Conservation (phyloP, 2,888 invertebrate genomes). For the Macrophya alboannulata region DNA sequence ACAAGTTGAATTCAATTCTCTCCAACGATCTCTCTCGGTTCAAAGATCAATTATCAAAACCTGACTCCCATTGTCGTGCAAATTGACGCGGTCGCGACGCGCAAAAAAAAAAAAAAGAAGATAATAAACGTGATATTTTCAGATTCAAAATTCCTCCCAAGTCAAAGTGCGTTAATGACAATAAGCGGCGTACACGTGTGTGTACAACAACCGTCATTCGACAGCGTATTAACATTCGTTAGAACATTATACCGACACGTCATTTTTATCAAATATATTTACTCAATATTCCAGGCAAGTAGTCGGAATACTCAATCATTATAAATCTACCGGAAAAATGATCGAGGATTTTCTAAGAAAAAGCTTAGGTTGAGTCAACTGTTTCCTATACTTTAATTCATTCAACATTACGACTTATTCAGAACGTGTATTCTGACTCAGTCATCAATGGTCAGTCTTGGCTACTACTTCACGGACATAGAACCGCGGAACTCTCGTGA, state of each 20-base stretch:
- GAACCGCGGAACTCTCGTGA: background rate
- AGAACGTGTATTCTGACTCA: slow-evolving; percentile 21
- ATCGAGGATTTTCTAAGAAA: background rate
- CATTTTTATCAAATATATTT: background rate
- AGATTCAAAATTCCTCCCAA: background rate
- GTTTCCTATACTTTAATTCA: background rate
- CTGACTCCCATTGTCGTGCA: slow-evolving; percentile 9
- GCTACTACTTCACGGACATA: background rate
- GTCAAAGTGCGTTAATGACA: background rate
- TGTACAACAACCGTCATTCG: background rate
- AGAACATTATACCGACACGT: background rate
- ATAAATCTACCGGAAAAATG: slow-evolving; percentile 1
- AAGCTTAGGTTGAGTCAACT: slow-evolving; percentile 3
- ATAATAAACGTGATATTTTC: background rate
- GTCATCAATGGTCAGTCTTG: background rate
- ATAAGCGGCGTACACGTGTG: background rate
- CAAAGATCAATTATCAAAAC: slow-evolving; percentile 22
- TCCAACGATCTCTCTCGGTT: slow-evolving; percentile 2
- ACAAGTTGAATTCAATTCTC: slow-evolving; percentile 23
- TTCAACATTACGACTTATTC: slow-evolving; percentile 3
- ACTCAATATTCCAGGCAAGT: background rate
- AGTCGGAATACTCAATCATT: background rate
- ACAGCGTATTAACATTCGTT: background rate
- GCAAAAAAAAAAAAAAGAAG: background rate
- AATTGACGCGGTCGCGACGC: slow-evolving; percentile 7